These are phyloP conservation scores for Neopelma chrysocephalum DNA, from an alignment of 2,797 vertebrate genomes.

Conservation along the genomic window DNA sequence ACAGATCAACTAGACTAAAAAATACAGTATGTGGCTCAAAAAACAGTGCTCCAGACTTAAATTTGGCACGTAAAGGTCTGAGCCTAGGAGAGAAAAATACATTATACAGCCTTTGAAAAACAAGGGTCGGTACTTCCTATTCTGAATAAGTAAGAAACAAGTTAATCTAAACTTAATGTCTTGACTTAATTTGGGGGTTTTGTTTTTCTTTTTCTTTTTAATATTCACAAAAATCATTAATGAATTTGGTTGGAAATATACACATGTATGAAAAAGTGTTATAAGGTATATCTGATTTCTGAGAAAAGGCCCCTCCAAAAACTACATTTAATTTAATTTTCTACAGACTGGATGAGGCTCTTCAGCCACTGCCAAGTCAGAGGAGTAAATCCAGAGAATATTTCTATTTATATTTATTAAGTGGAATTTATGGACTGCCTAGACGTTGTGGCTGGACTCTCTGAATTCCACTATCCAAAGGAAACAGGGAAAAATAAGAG, in stretches of 20 bases:
- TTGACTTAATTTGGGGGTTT: neutral
- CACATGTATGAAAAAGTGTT: neutral
- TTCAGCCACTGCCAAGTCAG: neutral
- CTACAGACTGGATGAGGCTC: neutral
- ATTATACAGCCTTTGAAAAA: neutral
- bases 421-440: neutral
- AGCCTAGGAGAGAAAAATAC: slow-evolving; percentile 25
- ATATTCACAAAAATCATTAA: neutral
- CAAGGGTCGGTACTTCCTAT: neutral
- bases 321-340: neutral
- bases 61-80: slow-evolving; percentile 11
- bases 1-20: slow-evolving; percentile 7
- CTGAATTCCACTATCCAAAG: neutral
- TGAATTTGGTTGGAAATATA: neutral
- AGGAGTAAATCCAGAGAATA: neutral
- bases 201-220: neutral
- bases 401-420: neutral
- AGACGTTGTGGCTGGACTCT: neutral
- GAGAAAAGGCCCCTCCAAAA: neutral
- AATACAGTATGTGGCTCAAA: neutral
- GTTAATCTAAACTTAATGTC: neutral
- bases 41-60: slow-evolving; percentile 45
- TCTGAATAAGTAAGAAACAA: neutral
- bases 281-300: neutral
- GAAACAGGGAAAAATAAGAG: neutral